A percentile compares a stretch with the other conserved stretches of the same genome.
These are phyloP conservation scores for Drosophila subobscura DNA, from an alignment of 1,140 invertebrate species.

Conservation along the genomic window DNA sequence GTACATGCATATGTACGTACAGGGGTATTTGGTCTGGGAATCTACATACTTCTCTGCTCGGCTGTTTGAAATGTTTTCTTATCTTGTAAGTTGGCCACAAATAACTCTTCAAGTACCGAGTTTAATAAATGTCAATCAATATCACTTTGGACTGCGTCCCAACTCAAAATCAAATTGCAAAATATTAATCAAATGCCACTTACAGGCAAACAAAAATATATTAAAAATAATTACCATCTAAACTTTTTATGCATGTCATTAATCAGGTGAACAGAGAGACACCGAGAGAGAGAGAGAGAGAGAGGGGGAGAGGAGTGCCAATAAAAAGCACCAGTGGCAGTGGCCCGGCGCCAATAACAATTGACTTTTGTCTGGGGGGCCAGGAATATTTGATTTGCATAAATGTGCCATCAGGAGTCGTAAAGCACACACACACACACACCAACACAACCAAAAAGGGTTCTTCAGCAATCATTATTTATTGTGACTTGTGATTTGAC, in stretches of 20 bases:
- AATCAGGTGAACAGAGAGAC: constrained; percentile 42
- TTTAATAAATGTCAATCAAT: constrained; percentile 47
- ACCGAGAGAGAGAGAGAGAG: neutral
- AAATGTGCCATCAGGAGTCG: constrained; percentile 72
- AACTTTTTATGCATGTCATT: constrained; percentile 55
- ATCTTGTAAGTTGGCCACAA: neutral
- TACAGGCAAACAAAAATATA: constrained; percentile 52
- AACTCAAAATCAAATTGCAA: neutral
- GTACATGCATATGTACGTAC: too few species aligned
- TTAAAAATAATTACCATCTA: constrained; percentile 76
- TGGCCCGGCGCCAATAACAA: constrained; percentile 51
- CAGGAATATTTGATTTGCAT: constrained; percentile 70
- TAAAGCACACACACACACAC: constrained; percentile 25
- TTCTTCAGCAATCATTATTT: constrained; percentile 63
- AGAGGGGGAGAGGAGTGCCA: constrained; percentile 19
- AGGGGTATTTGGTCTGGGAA: neutral
- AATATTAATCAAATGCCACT: constrained; percentile 70
- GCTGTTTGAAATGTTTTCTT: constrained; percentile 3
- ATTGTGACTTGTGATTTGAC: constrained; percentile 79
- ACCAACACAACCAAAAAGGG: constrained; percentile 47
- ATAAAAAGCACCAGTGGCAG: constrained; percentile 53
- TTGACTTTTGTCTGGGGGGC: constrained; percentile 42
- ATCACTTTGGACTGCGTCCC: constrained; percentile 14
- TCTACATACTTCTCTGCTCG: too few species aligned
- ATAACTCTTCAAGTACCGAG: too few species aligned